Evolutionary conservation across 2,113 vertebrate genomes (phyloP), one percentile per base, ranked within the genome.

Genomic region (Mesitornis unicolor): DNA sequence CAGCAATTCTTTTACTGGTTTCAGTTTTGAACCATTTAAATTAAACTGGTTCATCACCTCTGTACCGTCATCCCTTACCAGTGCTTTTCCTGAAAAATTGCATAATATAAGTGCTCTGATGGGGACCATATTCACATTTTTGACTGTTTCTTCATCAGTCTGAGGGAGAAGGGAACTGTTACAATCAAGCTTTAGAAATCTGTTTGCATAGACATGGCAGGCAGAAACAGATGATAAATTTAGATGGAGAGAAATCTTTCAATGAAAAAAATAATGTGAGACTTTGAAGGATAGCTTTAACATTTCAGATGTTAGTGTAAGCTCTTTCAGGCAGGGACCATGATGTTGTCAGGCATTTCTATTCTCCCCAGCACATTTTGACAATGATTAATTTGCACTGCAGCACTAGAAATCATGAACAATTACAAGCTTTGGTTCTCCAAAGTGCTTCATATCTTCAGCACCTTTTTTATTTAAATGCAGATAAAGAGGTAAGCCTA

Each of bases 341-440:
- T 7, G 13, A 65, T 0, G 5, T 36, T 76, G 61, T 83, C 29
- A 65, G 20, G 42, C 74, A 89, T 87, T 96, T 73, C 67, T 76
- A 11, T 57, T 79, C 65, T 82, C 56, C 50, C 45, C 29, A 68
- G 74, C 43, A 76, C 36, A 79, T 51, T 28, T 87, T 7, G 16
- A 78, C 69, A 87, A 29, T 76, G 95, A 96, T 89, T 84, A 95
- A 93, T 93, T 91, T 89, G 51, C 81, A 89, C 78, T 97, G 89
- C 77, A 91, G 84, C 78, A 93, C 59, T 38, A 84, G 57, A 83
- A 94, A 85, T 73, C 61, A 69, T 16, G 48, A 94, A 77, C 80
- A 86, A 86, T 93, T 95, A 84, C 76, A 94, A 69, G 53, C 31
- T 45, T 15, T 73, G 77, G 70, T 65, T 77, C 89, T 93, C 40